Evolutionary conservation across 2,797 vertebrate species (phyloP), one percentile per base, ranked within the genome.

Genomic region (Hippoglossus hippoglossus): DNA sequence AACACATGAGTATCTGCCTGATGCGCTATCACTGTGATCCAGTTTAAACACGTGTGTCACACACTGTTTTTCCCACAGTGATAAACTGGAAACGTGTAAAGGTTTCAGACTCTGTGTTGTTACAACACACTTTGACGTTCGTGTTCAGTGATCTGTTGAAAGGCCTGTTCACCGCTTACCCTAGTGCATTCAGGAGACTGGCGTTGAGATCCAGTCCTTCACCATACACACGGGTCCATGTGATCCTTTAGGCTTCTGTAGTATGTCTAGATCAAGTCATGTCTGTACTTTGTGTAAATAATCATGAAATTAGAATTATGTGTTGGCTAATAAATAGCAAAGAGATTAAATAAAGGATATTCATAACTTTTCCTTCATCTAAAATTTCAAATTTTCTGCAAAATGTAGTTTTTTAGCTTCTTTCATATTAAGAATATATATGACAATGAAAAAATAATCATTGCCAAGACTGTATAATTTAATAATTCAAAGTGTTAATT

Each of bases 1-100:
- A 77, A 64, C 67, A 75, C 73, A 75, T 6, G 49, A 75, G 56
- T 51, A 52, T 75, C 71, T 71, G 34, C 7, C 74, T 70, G 39
- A 44, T 69, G 73, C 25, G 69, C 56, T 75, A 67, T 75, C 47
- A n/a, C 75, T 12, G 19, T 64, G 69, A 67, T 74, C 61, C 50
- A 47, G 52, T 69, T 71, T 36, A 65, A 39, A 67, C 55, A 60
- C 64, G 22, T 71, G 21, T 57, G 58, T 77, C 71, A 66, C 61
- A 34, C 44, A 5, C 44, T 18, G 25, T 21, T 24, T 63, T 68
- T 66, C 53, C 46, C 54, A 21, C 36, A 6, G 22, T 55, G 47
- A 49, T 49, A 49, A 63, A 63, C 50, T 57, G 26, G 19, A 39
- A 63, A 61, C 22, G 13, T 16, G 7, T 22, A 51, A 12, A 5